Percentiles rank a stretch among this genome's conserved stretches.
These are phyloP conservation scores for Coelopa pilipes DNA, from an alignment of 2,888 invertebrate genomes.

Conservation along the genomic window DNA sequence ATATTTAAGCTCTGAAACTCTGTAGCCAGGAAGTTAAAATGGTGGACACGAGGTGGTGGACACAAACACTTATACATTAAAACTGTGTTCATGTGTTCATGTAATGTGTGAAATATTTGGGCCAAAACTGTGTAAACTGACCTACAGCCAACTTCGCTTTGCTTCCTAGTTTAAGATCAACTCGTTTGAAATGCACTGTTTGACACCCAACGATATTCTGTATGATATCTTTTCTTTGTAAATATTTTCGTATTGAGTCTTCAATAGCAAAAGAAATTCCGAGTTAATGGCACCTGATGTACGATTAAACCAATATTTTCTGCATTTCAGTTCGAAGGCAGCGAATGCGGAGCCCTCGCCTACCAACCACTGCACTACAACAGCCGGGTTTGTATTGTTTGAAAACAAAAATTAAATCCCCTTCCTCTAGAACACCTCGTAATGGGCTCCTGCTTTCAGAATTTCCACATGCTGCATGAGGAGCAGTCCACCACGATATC, in stretches of 20 bases:
- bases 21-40: no score
- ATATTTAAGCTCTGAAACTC: no score
- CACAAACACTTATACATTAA: no score
- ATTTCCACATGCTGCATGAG: constrained; percentile 78
- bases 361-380: constrained; percentile 63
- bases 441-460: constrained; percentile 67
- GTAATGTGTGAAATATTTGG: no score
- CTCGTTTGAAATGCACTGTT: no score
- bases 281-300: not conserved
- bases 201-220: no score
- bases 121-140: no score
- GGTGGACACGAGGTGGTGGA: no score
- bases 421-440: constrained; percentile 29
- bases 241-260: not conserved
- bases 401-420: not conserved
- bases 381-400: constrained; percentile 59
- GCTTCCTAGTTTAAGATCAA: no score
- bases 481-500: constrained; percentile 74
- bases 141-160: no score
- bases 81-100: no score
- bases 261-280: not conserved
- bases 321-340: constrained; percentile 63
- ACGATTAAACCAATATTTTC: not conserved
- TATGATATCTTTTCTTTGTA: no score
- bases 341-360: constrained; percentile 61